Evolutionary conservation across 2,113 vertebrate genomes (phyloP).

Genomic region (Callionymus lyra): DNA sequence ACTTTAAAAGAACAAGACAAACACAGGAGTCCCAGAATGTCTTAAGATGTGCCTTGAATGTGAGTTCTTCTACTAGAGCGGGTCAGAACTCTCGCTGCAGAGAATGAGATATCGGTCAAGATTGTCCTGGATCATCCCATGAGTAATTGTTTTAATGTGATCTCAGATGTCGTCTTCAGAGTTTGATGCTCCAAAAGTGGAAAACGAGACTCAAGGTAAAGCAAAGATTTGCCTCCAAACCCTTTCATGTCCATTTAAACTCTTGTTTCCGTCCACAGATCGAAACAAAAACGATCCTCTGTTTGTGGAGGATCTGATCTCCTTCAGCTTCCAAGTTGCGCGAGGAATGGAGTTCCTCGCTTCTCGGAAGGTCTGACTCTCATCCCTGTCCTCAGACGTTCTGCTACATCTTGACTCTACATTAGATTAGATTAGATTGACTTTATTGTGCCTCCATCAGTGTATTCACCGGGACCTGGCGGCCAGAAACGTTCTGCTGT

Average conservation of each 20-base stretch:
- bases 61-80: too few relatives aligned
- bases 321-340: slow-evolving; percentile 92
- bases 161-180: slow-evolving; percentile 57
- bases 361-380: slow-evolving; percentile 78
- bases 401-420: slow-evolving; percentile 1
- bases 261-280: slow-evolving; percentile 15
- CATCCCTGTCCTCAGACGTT: background rate
- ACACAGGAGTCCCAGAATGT: too few relatives aligned
- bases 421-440: too few relatives aligned
- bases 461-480: slow-evolving; percentile 94
- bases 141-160: too few relatives aligned
- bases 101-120: too few relatives aligned
- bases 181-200: slow-evolving; percentile 48
- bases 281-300: slow-evolving; percentile 51
- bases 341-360: slow-evolving; percentile 95
- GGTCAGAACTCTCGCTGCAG: too few relatives aligned
- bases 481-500: slow-evolving; percentile 86
- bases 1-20: too few relatives aligned
- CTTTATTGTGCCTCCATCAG: slow-evolving; percentile 42
- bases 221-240: background rate
- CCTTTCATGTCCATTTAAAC: background rate
- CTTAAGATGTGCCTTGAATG: too few relatives aligned
- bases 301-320: slow-evolving; percentile 86
- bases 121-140: too few relatives aligned
- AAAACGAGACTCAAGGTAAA: slow-evolving; percentile 21